Percentiles rank a stretch among this genome's conserved stretches.
Conservation (phyloP, 2,888 invertebrate genomes). For the Plagodis dolabraria region DNA sequence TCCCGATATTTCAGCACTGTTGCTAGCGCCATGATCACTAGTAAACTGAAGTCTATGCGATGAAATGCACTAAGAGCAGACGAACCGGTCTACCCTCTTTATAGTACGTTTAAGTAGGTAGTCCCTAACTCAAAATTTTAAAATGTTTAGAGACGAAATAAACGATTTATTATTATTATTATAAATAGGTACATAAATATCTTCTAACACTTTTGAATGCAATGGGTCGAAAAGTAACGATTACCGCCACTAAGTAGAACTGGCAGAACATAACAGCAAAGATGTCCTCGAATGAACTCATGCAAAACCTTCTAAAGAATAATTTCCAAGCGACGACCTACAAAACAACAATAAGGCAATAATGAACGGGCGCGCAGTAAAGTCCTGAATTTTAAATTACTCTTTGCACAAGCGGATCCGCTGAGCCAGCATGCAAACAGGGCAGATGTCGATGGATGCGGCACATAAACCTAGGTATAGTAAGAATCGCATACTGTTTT, state of each 20-base stretch:
- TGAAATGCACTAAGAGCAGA: too few relatives aligned
- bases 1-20: too few relatives aligned
- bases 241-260: too few relatives aligned
- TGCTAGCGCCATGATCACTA: too few relatives aligned
- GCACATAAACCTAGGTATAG: conserved; percentile 7
- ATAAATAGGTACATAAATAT: too few relatives aligned
- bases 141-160: too few relatives aligned
- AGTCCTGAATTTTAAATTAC: conserved; percentile 80
- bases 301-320: conserved; percentile 9
- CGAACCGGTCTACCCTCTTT: too few relatives aligned
- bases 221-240: neutral
- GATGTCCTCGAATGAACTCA: neutral
- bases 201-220: too few relatives aligned
- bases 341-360: conserved; percentile 53
- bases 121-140: too few relatives aligned
- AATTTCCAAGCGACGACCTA: conserved; percentile 19
- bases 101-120: too few relatives aligned
- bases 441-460: conserved; percentile 32
- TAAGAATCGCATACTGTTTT: neutral
- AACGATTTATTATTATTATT: too few relatives aligned
- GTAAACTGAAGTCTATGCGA: too few relatives aligned
- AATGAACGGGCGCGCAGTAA: conserved; percentile 65
- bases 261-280: neutral
- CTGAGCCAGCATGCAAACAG: conserved; percentile 70
- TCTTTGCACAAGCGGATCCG: conserved; percentile 70